Conservation (phyloP, 2,888 invertebrate genomes). For the Scaptomyza reducta region DNA sequence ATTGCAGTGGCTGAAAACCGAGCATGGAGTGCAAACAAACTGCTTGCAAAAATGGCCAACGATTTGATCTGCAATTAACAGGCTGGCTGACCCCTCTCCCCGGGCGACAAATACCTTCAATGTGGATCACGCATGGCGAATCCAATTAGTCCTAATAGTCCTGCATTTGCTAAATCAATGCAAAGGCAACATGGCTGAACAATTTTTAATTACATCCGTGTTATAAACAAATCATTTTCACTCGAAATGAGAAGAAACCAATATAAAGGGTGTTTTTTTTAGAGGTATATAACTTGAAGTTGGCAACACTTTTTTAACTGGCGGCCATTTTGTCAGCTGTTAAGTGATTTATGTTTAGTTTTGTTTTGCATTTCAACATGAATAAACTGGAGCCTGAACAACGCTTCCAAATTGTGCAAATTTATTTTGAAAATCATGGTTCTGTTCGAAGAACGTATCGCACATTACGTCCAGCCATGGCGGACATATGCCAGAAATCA, state of each 20-base stretch:
- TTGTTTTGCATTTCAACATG: too few relatives aligned
- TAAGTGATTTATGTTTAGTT: too few relatives aligned
- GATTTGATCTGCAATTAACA: constrained; percentile 64
- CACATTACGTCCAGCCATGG: too few relatives aligned
- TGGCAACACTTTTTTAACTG: too few relatives aligned
- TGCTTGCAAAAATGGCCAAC: constrained; percentile 47
- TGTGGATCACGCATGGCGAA: constrained; percentile 23
- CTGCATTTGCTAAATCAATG: constrained; percentile 1
- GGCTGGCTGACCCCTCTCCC: constrained; percentile 6
- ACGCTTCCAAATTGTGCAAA: too few relatives aligned
- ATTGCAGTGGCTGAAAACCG: constrained; percentile 13
- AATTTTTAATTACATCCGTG: background rate
- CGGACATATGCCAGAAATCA: too few relatives aligned
- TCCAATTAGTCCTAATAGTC: constrained; percentile 26
- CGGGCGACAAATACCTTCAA: constrained; percentile 30
- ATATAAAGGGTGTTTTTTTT: too few relatives aligned
- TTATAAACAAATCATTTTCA: background rate
- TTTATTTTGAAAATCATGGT: too few relatives aligned
- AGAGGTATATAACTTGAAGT: too few relatives aligned
- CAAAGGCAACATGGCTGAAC: background rate
- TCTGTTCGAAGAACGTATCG: too few relatives aligned
- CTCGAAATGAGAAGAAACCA: constrained; percentile 4
- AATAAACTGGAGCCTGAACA: too few relatives aligned
- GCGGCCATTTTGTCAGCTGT: too few relatives aligned
- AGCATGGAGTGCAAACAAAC: constrained; percentile 55